These are phyloP conservation scores for Burhinus oedicnemus DNA, from an alignment of 2,113 vertebrate species.

Conservation along the genomic window DNA sequence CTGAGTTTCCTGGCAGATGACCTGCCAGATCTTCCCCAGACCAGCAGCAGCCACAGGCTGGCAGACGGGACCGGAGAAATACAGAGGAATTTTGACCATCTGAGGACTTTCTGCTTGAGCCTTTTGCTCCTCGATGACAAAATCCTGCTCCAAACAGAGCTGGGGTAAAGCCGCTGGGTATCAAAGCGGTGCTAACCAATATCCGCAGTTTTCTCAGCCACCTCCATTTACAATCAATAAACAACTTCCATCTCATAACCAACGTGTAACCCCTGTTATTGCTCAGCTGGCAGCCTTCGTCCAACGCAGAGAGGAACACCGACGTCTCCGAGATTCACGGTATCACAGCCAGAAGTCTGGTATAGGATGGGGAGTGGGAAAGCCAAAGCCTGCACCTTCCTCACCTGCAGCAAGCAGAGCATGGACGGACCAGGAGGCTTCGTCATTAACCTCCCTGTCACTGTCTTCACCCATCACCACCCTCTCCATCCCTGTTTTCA, in stretches of 20 bases:
- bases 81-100: background rate
- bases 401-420: background rate
- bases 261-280: too few species aligned
- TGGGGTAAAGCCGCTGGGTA: background rate
- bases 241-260: background rate
- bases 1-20: background rate
- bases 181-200: too few species aligned
- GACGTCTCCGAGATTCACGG: rapidly evolving
- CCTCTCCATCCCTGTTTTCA: background rate
- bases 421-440: rapidly evolving
- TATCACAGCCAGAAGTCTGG: background rate
- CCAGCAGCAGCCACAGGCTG: background rate
- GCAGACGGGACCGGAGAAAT: background rate
- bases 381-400: background rate
- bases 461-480: background rate
- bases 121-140: background rate
- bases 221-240: background rate
- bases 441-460: background rate
- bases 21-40: background rate
- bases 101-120: background rate
- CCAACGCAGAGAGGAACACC: background rate
- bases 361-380: background rate
- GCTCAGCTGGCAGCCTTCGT: background rate
- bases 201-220: rapidly evolving
- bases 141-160: background rate